Conservation (phyloP, 2,113 vertebrate species). For the Seriola aureovittata region DNA sequence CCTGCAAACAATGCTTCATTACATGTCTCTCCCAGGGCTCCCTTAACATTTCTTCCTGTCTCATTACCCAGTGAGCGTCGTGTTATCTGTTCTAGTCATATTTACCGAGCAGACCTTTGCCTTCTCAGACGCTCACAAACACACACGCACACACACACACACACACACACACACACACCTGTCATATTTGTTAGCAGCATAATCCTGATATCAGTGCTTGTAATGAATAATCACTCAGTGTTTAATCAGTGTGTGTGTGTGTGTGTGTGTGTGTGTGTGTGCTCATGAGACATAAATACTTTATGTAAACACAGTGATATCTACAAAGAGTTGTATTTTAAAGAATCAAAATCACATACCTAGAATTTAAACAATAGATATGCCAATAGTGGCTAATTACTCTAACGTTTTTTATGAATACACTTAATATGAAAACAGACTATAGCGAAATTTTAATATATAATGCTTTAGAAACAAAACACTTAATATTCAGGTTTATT, state of each 20-base stretch:
- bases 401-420: neutral
- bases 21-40: slow-evolving; percentile 54
- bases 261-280: neutral
- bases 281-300: neutral
- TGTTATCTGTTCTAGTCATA: slow-evolving; percentile 73
- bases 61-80: slow-evolving; percentile 65
- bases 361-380: neutral
- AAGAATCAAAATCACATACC: neutral
- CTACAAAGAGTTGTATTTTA: neutral
- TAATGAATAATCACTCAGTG: slow-evolving; percentile 27
- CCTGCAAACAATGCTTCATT: slow-evolving; percentile 69
- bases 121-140: slow-evolving; percentile 22
- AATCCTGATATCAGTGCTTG: slow-evolving; percentile 1
- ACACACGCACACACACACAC: slow-evolving; percentile 27
- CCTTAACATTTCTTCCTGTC: slow-evolving; percentile 67
- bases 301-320: neutral
- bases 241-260: slow-evolving; percentile 4
- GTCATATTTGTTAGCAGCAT: neutral
- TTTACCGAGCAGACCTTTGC: slow-evolving; percentile 67
- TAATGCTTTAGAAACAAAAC: neutral
- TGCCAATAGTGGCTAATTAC: neutral
- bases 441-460: neutral
- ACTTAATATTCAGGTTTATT: neutral
- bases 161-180: slow-evolving; percentile 18
- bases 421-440: neutral